These are phyloP conservation scores for Parauchenoglanis punctatus DNA, from an alignment of 2,797 vertebrate species.

Conservation along the genomic window DNA sequence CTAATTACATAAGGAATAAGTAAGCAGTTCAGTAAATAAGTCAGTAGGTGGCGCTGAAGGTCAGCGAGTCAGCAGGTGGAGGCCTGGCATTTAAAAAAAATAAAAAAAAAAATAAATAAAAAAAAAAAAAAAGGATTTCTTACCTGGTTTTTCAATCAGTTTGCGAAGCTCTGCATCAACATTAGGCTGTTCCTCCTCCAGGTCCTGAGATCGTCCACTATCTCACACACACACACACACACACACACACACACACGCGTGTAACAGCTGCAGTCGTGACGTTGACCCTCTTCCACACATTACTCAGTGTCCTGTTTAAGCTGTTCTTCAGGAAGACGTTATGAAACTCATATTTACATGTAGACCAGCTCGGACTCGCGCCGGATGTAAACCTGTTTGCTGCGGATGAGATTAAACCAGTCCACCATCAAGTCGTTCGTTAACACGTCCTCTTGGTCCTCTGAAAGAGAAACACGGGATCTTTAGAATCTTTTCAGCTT, in stretches of 20 bases:
- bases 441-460: constrained; percentile 81
- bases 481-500: neutral
- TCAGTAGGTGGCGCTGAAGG: too few relatives aligned
- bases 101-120: too few relatives aligned
- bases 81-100: too few relatives aligned
- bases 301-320: too few relatives aligned
- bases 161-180: constrained; percentile 51
- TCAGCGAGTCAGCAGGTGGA: too few relatives aligned
- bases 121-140: neutral
- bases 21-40: too few relatives aligned
- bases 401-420: constrained; percentile 93
- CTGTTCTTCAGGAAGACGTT: neutral
- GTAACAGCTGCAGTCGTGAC: neutral
- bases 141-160: constrained; percentile 51
- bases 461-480: constrained; percentile 64
- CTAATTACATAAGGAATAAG: too few relatives aligned
- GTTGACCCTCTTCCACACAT: neutral
- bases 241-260: neutral
- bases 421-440: constrained; percentile 86
- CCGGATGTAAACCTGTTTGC: constrained; percentile 90
- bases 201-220: constrained; percentile 52
- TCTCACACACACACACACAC: neutral
- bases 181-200: constrained; percentile 54
- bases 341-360: constrained; percentile 77
- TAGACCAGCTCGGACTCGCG: constrained; percentile 94